Conservation (phyloP, 2,113 vertebrate species). For the Oreocharis arfaki region DNA sequence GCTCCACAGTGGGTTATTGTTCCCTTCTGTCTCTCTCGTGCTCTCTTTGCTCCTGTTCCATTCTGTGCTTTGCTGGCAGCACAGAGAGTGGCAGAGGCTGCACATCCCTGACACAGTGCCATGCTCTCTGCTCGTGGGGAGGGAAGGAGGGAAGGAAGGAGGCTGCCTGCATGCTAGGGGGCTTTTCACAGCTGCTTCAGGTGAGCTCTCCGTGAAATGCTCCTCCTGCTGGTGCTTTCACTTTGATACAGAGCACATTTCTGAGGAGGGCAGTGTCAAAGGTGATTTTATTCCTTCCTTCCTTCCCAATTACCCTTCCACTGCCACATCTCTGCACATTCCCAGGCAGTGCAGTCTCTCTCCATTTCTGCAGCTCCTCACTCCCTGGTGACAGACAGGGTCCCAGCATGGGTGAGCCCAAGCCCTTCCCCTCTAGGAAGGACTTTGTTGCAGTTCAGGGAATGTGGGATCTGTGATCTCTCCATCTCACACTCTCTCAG, state of each 20-base stretch:
- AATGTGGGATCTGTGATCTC: fast-evolving
- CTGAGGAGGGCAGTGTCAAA: background rate
- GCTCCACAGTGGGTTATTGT: background rate
- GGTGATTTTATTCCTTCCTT: background rate
- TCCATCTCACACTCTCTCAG: background rate
- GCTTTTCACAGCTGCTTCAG: background rate
- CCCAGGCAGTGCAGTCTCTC: background rate
- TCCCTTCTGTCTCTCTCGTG: background rate
- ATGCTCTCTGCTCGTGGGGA: fast-evolving
- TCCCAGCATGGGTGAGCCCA: background rate
- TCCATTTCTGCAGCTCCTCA: background rate
- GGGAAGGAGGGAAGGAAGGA: background rate
- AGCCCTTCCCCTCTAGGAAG: background rate
- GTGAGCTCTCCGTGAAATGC: background rate
- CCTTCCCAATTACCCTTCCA: background rate
- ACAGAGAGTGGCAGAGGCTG: background rate
- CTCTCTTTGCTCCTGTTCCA: background rate
- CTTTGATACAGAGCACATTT: fast-evolving
- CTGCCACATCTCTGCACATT: background rate
- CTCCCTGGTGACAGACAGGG: fast-evolving
- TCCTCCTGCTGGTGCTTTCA: background rate
- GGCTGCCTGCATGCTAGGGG: background rate
- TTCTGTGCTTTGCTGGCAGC: background rate
- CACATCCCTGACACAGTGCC: background rate
- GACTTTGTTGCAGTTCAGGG: background rate